Percentiles rank a stretch among this genome's conserved stretches.
phyloP scores from a whole-genome alignment of 1,140 invertebrate genomes.

The Thaumetopoea pityocampa region DNA sequence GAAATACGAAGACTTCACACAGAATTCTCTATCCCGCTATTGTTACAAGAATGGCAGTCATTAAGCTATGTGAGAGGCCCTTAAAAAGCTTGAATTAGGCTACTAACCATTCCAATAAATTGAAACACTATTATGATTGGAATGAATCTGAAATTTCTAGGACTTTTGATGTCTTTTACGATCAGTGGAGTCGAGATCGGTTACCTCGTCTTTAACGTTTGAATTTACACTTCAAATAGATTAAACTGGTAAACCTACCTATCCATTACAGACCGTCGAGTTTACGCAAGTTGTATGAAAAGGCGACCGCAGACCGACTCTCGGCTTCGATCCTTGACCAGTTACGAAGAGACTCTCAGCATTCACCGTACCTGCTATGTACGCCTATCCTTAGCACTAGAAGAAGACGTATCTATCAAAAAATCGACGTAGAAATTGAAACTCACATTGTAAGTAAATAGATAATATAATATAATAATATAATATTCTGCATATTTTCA shows the following conservation, averaged over 20 bases:
- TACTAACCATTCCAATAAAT: too few species aligned
- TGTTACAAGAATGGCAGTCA: too few species aligned
- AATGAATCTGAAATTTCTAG: too few species aligned
- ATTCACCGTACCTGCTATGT: conserved; percentile 81
- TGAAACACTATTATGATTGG: too few species aligned
- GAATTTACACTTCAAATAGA: not conserved
- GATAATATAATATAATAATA: not conserved
- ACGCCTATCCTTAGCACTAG: conserved; percentile 86
- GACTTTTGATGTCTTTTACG: too few species aligned
- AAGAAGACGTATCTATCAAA: conserved; percentile 79
- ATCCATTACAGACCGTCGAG: conserved; percentile 77
- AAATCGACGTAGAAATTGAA: conserved; percentile 89
- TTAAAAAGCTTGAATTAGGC: too few species aligned
- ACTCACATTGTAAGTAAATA: conserved; percentile 85
- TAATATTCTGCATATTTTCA: not conserved
- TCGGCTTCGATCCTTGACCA: conserved; percentile 76
- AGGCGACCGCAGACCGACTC: conserved; percentile 77
- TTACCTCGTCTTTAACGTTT: not conserved
- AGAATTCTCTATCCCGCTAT: too few species aligned
- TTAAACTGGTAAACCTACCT: not conserved
- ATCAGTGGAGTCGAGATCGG: not conserved
- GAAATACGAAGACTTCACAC: too few species aligned
- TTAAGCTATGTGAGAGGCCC: too few species aligned
- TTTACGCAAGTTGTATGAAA: conserved; percentile 84
- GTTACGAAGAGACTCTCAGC: conserved; percentile 67